phyloP scores from a whole-genome alignment of 2,888 invertebrate genomes.

The Spialia ferax region DNA sequence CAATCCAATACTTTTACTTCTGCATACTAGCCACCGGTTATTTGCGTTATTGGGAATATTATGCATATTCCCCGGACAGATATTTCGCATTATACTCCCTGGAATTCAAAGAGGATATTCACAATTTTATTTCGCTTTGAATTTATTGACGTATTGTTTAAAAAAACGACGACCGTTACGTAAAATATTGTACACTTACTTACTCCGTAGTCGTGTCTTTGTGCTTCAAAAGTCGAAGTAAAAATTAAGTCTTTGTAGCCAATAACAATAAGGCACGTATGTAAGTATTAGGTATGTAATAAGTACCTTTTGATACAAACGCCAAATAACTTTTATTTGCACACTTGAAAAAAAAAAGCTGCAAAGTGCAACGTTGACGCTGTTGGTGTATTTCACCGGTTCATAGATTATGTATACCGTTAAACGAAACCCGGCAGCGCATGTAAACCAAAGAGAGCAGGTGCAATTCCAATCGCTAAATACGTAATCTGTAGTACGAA shows the following conservation, averaged over 20 bases:
- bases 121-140: conserved; percentile 2
- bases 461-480: conserved; percentile 33
- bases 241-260: not conserved
- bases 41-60: conserved; percentile 39
- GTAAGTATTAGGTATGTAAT: not conserved
- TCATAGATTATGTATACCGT: conserved; percentile 35
- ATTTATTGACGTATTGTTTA: conserved; percentile 15
- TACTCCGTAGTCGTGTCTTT: no score
- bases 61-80: conserved; percentile 30
- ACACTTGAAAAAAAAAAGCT: conserved; percentile 12
- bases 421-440: conserved; percentile 31
- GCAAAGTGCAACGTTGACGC: conserved; percentile 10
- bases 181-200: no score
- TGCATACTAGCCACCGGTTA: conserved; percentile 36
- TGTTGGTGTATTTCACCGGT: conserved; percentile 17
- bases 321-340: conserved; percentile 11
- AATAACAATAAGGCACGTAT: not conserved
- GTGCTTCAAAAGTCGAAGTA: no score
- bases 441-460: conserved; percentile 31
- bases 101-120: conserved; percentile 22
- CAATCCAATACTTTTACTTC: conserved; percentile 42
- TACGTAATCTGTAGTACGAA: conserved; percentile 24
- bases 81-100: conserved; percentile 33
- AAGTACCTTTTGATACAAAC: not conserved
- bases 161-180: no score